phyloP scores from a whole-genome alignment of 2,113 vertebrate species.

The Embiotoca jacksoni region DNA sequence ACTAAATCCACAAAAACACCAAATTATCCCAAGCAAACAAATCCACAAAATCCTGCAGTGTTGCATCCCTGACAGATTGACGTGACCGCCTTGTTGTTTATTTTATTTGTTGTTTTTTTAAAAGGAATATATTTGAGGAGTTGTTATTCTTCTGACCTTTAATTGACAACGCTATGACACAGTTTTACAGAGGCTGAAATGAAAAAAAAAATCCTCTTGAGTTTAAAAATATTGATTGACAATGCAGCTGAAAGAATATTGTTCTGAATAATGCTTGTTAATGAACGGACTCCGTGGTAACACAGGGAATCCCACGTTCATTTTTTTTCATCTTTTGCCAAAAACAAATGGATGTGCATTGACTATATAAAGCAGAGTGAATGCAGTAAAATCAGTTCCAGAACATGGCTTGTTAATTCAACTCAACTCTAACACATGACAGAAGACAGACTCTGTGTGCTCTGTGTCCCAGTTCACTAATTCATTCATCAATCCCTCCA shows the following conservation, averaged over 20 bases:
- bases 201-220: slow-evolving; percentile 4
- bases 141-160: slow-evolving; percentile 34
- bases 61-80: slow-evolving; percentile 8
- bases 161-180: slow-evolving; percentile 20
- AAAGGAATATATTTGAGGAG: slow-evolving; percentile 9
- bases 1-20: no score
- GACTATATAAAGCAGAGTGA: slow-evolving; percentile 13
- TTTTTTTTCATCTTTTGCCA: slow-evolving; percentile 20
- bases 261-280: slow-evolving; percentile 38
- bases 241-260: slow-evolving; percentile 24
- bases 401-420: neutral
- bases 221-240: slow-evolving; percentile 40
- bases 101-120: neutral
- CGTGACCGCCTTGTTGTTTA: slow-evolving; percentile 16
- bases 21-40: slow-evolving; percentile 34
- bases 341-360: slow-evolving; percentile 23
- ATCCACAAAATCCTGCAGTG: slow-evolving; percentile 30
- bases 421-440: neutral
- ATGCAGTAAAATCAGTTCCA: neutral
- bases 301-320: neutral
- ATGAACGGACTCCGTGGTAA: slow-evolving; percentile 11
- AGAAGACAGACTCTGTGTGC: no score
- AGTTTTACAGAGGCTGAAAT: neutral
- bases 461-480: no score
- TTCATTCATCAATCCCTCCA: no score